Evolutionary conservation across 2,797 vertebrate species (phyloP).

Genomic region (Mormyrops boulengeri): DNA sequence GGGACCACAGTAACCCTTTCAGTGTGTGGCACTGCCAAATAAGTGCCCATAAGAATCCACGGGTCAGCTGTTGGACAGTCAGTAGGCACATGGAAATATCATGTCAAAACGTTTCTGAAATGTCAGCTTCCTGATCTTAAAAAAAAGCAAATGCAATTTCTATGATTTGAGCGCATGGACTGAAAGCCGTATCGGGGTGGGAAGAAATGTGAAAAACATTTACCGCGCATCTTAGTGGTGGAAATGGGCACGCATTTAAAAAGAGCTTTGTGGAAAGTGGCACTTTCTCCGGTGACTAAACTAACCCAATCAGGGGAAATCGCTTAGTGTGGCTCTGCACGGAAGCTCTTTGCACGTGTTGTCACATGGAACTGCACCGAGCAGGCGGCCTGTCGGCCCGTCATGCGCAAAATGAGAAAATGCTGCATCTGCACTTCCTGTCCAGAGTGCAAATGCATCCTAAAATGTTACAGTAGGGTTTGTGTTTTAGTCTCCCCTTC

Average conservation of each 20-base stretch:
- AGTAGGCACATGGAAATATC: constrained; percentile 31
- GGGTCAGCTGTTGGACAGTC: constrained; percentile 12
- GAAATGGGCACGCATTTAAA: background rate
- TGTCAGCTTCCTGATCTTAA: constrained; percentile 34
- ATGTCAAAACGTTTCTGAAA: constrained; percentile 33
- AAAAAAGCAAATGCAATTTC: constrained; percentile 22
- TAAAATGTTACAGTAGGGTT: background rate
- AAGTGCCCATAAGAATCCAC: background rate
- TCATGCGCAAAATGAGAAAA: background rate
- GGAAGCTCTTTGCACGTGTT: background rate
- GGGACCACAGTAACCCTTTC: constrained; percentile 2
- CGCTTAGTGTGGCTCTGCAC: background rate
- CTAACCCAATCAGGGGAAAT: background rate
- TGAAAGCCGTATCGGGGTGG: constrained; percentile 11
- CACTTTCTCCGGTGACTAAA: background rate
- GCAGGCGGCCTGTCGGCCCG: background rate
- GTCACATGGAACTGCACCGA: background rate
- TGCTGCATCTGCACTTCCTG: background rate
- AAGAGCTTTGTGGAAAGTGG: background rate
- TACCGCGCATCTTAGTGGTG: background rate
- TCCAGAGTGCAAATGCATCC: background rate
- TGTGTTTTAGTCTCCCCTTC: constrained; percentile 31
- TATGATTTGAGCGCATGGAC: constrained; percentile 19
- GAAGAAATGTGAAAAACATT: background rate
- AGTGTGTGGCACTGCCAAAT: background rate